phyloP scores from a whole-genome alignment of 2,888 invertebrate genomes.

The Acanthococcus lagerstroemiae region DNA sequence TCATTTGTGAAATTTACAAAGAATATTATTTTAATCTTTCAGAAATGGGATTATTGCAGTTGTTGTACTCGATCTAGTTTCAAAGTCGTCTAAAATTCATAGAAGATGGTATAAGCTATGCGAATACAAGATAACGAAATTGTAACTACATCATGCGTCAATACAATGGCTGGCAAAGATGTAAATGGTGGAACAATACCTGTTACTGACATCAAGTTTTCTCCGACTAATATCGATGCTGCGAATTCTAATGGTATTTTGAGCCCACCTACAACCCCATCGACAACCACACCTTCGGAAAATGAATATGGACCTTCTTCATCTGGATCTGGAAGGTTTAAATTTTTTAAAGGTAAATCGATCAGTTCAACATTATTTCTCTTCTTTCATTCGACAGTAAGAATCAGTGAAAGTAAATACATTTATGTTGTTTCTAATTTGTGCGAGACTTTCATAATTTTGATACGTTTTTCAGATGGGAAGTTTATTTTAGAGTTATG shows the following conservation, averaged over 20 bases:
- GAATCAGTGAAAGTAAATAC: too few species aligned
- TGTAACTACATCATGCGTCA: constrained; percentile 39
- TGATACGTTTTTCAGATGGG: constrained; percentile 53
- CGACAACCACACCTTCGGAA: constrained; percentile 27
- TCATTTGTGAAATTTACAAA: too few species aligned
- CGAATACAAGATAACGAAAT: constrained; percentile 38
- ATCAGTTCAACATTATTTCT: too few species aligned
- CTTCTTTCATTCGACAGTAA: constrained; percentile 33
- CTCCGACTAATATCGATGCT: constrained; percentile 9
- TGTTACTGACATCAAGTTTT: constrained; percentile 21
- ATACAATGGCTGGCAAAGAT: constrained; percentile 40
- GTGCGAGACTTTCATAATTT: constrained; percentile 11
- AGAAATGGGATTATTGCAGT: too few species aligned
- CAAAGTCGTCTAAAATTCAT: neutral
- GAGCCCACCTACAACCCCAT: constrained; percentile 33
- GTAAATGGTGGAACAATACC: constrained; percentile 37
- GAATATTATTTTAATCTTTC: too few species aligned
- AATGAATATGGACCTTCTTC: constrained; percentile 15
- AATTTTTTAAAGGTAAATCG: constrained; percentile 66
- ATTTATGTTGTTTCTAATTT: constrained; percentile 8
- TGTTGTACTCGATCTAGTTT: neutral
- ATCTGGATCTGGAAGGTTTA: constrained; percentile 59
- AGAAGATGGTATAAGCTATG: constrained; percentile 34
- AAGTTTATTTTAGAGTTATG: constrained; percentile 80
- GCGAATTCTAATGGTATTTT: constrained; percentile 32